Base-by-base conservation (phyloP, 1,140 invertebrate genomes). In the Megalopta genalis region DNA sequence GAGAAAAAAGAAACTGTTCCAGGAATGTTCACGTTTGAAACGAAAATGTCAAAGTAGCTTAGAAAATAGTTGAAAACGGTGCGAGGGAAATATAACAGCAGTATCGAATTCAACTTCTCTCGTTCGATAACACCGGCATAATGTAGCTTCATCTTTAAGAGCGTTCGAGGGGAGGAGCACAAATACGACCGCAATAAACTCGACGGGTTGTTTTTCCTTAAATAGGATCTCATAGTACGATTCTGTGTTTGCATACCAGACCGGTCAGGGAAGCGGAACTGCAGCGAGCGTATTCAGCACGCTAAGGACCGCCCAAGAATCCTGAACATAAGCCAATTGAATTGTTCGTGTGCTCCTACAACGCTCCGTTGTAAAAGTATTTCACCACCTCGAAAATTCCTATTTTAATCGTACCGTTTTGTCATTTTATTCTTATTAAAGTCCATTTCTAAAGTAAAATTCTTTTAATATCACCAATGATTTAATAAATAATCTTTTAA, bases 131-230 rank as follows among this genome's bases (percentile, higher is more conserved):
- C 54, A 21, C 5, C 6, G 18, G 54, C 54, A 18, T 57, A 57
- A n/a, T 57, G 54, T 57, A 57, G n/a, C 54, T n/a, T n/a, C 54
- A 57, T 57, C 54, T 57, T 57, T 23, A 57, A 57, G 54, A 57
- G 54, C 54, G 8, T 54, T 18, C 52, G n/a, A n/a, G 21, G 54
- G 54, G 21, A 57, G 54, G 54, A 57, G 54, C 21, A 57, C 54
- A 57, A 57, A 57, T 57, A 57, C 54, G 54, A 57, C 54, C 54
- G 54, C 54, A 57, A 57, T 57, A 57, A 57, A 57, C 54, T 57
- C 54, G 54, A 57, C 54, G 54, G 54, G 54, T 57, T 57, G 54
- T 57, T 57, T n/a, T 57, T 57, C 54, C 54, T 57, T 57, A 57
- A 57, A 57, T 57, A 57, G 54, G 54, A 57, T 57, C 54, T 57